A percentile compares a stretch with the other conserved stretches of the same genome.
These are phyloP conservation scores for Drosophila trichaetosa DNA, from an alignment of 2,888 invertebrate genomes.

Conservation along the genomic window DNA sequence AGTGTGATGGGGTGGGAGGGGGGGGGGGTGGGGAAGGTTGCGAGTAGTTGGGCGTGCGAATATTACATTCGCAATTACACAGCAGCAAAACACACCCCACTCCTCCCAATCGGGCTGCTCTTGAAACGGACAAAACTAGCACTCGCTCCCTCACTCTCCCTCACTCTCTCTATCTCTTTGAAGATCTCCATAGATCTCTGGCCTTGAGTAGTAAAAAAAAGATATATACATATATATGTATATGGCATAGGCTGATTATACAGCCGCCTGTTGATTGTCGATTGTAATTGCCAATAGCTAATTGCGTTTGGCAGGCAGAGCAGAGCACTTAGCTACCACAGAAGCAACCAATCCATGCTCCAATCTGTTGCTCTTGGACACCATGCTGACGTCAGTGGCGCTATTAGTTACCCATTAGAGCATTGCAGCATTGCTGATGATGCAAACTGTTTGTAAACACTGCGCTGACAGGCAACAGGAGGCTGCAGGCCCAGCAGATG, in stretches of 20 bases:
- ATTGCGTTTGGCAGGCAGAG: conserved; percentile 51
- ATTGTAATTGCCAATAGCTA: conserved; percentile 59
- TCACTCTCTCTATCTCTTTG: not conserved
- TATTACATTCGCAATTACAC: conserved; percentile 62
- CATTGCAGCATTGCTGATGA: conserved; percentile 7
- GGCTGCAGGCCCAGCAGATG: conserved; percentile 29
- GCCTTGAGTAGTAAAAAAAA: conserved; percentile 30
- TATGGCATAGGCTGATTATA: not conserved
- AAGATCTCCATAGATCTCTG: conserved; percentile 23
- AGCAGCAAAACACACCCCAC: conserved; percentile 14
- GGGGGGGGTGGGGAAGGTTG: not conserved
- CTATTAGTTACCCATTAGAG: conserved; percentile 55
- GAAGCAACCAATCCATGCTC: conserved; percentile 19
- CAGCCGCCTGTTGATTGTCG: conserved; percentile 25
- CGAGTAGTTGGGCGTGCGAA: conserved; percentile 39
- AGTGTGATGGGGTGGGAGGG: conserved; percentile 2
- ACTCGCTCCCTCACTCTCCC: not conserved
- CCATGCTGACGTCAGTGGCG: conserved; percentile 43
- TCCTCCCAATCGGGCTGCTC: not conserved
- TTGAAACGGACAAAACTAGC: not conserved
- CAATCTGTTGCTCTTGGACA: not conserved
- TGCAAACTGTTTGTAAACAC: conserved; percentile 36
- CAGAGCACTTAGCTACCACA: not conserved
- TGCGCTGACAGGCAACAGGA: conserved; percentile 30
- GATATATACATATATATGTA: not conserved